phyloP scores from a whole-genome alignment of 2,888 invertebrate species.

The Thera obeliscata region DNA sequence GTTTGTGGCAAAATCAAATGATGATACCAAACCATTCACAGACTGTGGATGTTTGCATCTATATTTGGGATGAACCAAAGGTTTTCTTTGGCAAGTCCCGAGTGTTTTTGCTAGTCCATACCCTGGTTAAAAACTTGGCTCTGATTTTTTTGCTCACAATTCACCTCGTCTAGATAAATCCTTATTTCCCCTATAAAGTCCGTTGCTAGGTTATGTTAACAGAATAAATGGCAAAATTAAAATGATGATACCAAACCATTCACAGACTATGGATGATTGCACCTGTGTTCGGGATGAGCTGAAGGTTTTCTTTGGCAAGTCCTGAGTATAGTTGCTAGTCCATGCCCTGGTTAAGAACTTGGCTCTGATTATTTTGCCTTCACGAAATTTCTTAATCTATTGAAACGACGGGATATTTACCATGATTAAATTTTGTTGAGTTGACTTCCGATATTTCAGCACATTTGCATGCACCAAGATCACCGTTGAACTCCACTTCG shows the following conservation, averaged over 20 bases:
- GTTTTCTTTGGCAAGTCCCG: constrained; percentile 73
- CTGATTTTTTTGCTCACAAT: constrained; percentile 65
- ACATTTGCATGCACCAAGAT: no score
- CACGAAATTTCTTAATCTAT: not conserved
- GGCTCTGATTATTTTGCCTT: constrained; percentile 76
- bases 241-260: constrained; percentile 85
- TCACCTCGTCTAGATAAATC: not conserved
- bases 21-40: constrained; percentile 86
- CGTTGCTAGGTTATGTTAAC: constrained; percentile 5
- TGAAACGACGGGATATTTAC: no score
- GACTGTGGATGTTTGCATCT: constrained; percentile 71
- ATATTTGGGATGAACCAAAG: constrained; percentile 60
- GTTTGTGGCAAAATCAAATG: constrained; percentile 55
- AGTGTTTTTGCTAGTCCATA: constrained; percentile 62
- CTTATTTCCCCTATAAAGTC: constrained; percentile 11
- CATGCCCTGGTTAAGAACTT: constrained; percentile 79
- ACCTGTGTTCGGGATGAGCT: constrained; percentile 54
- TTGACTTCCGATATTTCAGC: no score
- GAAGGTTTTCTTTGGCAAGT: constrained; percentile 76
- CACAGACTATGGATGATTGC: constrained; percentile 79
- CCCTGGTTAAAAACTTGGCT: constrained; percentile 82
- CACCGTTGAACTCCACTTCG: no score
- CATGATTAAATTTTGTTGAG: no score
- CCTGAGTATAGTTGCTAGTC: constrained; percentile 57
- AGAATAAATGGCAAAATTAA: constrained; percentile 34